phyloP scores from a whole-genome alignment of 2,113 vertebrate genomes.

The Vimba vimba region DNA sequence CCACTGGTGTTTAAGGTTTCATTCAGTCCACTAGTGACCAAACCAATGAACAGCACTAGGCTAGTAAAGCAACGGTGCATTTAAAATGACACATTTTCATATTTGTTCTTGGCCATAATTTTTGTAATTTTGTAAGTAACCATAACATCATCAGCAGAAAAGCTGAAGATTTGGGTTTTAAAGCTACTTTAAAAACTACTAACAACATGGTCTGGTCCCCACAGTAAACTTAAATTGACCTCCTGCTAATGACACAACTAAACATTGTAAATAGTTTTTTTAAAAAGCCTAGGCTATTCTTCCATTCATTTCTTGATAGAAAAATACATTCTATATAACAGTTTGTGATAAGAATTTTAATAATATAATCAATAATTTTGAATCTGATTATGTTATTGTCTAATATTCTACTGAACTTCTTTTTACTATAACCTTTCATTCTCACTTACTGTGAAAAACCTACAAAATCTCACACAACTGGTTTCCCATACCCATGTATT shows the following conservation, averaged over 20 bases:
- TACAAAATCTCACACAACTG: neutral
- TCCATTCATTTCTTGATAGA: neutral
- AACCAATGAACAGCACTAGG: neutral
- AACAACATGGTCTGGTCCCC: neutral
- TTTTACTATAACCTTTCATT: no score
- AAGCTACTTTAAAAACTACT: no score
- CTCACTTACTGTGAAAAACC: constrained; percentile 2
- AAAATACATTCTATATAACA: neutral
- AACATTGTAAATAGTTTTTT: neutral
- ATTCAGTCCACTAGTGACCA: neutral
- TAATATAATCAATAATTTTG: neutral
- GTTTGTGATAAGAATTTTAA: neutral
- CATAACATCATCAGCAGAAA: neutral
- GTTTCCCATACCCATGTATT: neutral
- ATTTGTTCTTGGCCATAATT: neutral
- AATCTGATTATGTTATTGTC: neutral
- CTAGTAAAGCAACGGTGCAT: neutral
- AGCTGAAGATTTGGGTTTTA: neutral
- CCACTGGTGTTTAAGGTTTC: constrained; percentile 40
- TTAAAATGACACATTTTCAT: neutral
- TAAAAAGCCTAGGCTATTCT: neutral
- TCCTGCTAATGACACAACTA: neutral
- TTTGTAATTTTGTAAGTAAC: neutral
- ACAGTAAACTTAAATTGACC: neutral
- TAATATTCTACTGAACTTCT: neutral